Base-by-base conservation (phyloP, 2,888 invertebrate species). In the Drosophila phalerata region DNA sequence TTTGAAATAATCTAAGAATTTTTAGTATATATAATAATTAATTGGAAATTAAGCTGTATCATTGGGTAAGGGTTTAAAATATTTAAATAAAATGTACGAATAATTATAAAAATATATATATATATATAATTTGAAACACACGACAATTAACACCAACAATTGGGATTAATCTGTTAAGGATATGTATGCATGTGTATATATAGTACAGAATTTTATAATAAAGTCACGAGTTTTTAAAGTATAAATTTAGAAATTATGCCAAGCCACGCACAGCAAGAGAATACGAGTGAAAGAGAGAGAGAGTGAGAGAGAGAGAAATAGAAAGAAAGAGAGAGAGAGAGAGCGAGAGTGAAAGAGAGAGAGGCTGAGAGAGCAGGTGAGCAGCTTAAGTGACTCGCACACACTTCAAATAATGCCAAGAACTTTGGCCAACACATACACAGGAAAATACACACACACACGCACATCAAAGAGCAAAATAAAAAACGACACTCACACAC, bases 331-430 rank as follows among this genome's bases (percentile, higher is more conserved):
- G 51, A 30, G 47, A 40, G 42, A 56, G 52, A 30, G 19, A 34
- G 10, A 43, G 51, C 4, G 17, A 40, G 9, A 40, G 10, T 10
- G 15, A 38, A 15, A 40, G 40, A 19, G 11, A 19, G 17, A 40
- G 40, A 40, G 17, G 22, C 53, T 48, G 68, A 53, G 69, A 69
- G 85, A 66, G 69, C 81, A 81, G 84, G 87, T 84, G 77, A 74
- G 75, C 78, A 69, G 71, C 32, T 51, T 70, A 75, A 74, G 64
- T 64, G 62, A 75, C 64, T 75, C 65, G 66, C 80, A 73, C 80
- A 73, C 86, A 69, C 83, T 88, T 83, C 56, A 85, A 85, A 83
- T 85, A 88, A 88, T 85, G 72, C 84, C 66, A 84, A 84, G 86
- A 88, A 83, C 77, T 79, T 81, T 76, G 73, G 71, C 56, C 25